Evolutionary conservation across 2,888 invertebrate species (phyloP).

Genomic region (Drosophila villosipedis): DNA sequence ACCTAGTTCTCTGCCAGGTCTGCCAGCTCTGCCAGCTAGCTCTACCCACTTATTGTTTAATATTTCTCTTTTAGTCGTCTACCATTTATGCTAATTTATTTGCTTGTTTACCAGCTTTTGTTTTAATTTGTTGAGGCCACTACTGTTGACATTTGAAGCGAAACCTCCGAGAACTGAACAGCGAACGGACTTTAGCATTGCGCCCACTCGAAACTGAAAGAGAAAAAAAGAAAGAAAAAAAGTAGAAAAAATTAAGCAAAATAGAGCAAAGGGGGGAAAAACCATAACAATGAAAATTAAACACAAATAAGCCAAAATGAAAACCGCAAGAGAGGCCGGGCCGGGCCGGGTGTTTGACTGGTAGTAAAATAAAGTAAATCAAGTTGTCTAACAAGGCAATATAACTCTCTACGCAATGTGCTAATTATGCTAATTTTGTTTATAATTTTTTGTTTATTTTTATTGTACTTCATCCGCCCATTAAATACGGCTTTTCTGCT

Average conservation of each 20-base stretch:
- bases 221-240: neutral
- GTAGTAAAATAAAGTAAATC: constrained; percentile 25
- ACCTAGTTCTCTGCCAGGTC: constrained; percentile 18
- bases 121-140: constrained; percentile 79
- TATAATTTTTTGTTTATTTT: constrained; percentile 63
- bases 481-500: constrained; percentile 30
- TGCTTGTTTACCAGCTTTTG: constrained; percentile 79
- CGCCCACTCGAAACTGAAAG: constrained; percentile 36
- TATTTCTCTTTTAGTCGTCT: constrained; percentile 54
- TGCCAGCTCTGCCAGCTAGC: neutral
- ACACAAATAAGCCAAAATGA: constrained; percentile 7
- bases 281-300: constrained; percentile 34
- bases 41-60: constrained; percentile 46
- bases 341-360: neutral
- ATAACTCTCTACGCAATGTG: constrained; percentile 35
- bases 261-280: neutral
- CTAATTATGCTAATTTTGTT: constrained; percentile 73
- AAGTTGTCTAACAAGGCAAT: constrained; percentile 37
- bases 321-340: constrained; percentile 26
- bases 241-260: neutral
- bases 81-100: constrained; percentile 79
- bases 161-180: constrained; percentile 17
- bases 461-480: constrained; percentile 38
- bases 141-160: constrained; percentile 69
- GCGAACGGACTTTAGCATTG: constrained; percentile 15